These are phyloP conservation scores for Hemiscyllium ocellatum DNA, from an alignment of 2,113 vertebrate species.

Conservation along the genomic window DNA sequence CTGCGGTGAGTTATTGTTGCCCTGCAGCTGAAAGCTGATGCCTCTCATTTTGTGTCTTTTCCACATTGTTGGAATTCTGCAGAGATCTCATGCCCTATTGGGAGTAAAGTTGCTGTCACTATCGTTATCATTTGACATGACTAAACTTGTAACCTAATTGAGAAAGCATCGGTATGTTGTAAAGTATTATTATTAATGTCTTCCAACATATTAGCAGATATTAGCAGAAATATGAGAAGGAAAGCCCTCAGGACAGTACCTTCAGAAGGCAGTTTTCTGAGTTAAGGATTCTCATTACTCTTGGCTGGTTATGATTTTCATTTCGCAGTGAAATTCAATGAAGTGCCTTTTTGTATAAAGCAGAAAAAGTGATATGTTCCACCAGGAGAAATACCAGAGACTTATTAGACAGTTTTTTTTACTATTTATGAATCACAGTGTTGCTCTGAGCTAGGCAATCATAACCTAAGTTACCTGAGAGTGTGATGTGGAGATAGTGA, in stretches of 20 bases:
- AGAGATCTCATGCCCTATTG: neutral
- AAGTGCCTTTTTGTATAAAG: neutral
- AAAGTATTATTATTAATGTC: conserved; percentile 23
- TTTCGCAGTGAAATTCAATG: neutral
- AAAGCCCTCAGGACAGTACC: neutral
- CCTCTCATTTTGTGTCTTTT: neutral
- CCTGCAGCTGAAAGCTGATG: conserved; percentile 18
- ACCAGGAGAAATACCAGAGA: neutral
- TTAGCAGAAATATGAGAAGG: neutral
- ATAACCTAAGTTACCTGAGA: conserved; percentile 1
- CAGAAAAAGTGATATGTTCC: neutral
- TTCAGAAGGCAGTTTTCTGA: neutral
- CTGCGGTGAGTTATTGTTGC: neutral
- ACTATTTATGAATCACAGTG: neutral
- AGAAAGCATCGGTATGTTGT: neutral
- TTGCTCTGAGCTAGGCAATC: neutral
- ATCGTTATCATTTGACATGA: neutral
- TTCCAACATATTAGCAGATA: conserved; percentile 3
- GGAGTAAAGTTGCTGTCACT: neutral
- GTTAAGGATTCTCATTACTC: neutral
- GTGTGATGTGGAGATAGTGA: neutral
- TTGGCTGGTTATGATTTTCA: neutral
- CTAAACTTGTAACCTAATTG: neutral
- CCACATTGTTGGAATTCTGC: conserved; percentile 12
- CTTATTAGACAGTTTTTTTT: neutral